A percentile compares a stretch with the other conserved stretches of the same genome.
These are phyloP conservation scores for Cremastobaeus sp. DNA, from an alignment of 2,888 invertebrate genomes.

Conservation along the genomic window DNA sequence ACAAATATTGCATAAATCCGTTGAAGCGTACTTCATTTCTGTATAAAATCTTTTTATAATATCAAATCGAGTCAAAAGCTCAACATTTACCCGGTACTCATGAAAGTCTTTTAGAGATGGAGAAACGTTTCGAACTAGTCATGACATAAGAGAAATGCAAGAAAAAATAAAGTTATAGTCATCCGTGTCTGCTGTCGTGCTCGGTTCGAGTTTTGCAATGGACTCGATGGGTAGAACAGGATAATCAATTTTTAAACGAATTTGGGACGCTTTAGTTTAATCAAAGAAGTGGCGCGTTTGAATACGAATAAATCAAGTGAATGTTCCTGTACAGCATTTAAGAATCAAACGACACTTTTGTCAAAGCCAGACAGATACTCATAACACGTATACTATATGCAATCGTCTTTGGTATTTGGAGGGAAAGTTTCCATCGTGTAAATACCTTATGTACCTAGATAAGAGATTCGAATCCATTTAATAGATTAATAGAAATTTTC, in stretches of 20 bases:
- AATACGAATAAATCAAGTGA: conserved; percentile 69
- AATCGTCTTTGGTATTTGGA: conserved; percentile 70
- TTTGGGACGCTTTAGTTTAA: conserved; percentile 67
- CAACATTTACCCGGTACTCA: conserved; percentile 54
- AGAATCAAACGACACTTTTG: conserved; percentile 75
- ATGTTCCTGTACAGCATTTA: conserved; percentile 78
- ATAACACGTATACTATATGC: conserved; percentile 57
- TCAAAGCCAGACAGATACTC: conserved; percentile 63
- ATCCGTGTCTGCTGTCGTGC: conserved; percentile 67
- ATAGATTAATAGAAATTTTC: conserved; percentile 59
- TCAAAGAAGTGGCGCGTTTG: conserved; percentile 58
- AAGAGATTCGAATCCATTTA: conserved; percentile 61
- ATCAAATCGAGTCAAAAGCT: conserved; percentile 41
- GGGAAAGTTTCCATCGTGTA: conserved; percentile 71
- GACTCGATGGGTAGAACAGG: conserved; percentile 62
- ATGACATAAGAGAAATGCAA: conserved; percentile 62
- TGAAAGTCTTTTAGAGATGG: conserved; percentile 36
- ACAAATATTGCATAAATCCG: conserved; percentile 26
- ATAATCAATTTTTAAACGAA: conserved; percentile 65
- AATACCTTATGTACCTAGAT: conserved; percentile 73
- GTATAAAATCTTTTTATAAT: conserved; percentile 19
- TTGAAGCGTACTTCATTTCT: conserved; percentile 17
- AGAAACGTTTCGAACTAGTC: conserved; percentile 72
- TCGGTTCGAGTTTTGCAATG: conserved; percentile 53
- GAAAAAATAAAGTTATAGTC: conserved; percentile 61